phyloP scores from a whole-genome alignment of 1,140 invertebrate species.

The Drosophila nebulosa region DNA sequence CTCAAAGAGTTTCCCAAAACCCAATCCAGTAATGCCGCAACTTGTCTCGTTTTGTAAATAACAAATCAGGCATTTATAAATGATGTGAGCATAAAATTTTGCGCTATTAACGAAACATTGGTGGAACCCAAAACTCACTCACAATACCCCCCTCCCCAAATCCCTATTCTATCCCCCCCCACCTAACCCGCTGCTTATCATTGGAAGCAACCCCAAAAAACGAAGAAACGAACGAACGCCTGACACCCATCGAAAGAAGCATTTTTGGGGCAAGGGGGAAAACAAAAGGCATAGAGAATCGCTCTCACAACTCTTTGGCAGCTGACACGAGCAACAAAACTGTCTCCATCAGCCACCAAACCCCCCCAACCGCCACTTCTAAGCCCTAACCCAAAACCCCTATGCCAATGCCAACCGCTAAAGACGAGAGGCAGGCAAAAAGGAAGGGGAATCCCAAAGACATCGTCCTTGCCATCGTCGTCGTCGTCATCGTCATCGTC shows the following conservation, averaged over 20 bases:
- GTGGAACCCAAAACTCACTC: background rate
- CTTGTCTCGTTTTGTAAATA: constrained; percentile 80
- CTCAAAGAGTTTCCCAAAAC: constrained; percentile 7
- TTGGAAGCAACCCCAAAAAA: background rate
- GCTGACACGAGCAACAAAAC: constrained; percentile 47
- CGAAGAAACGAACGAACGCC: background rate
- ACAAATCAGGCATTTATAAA: constrained; percentile 81
- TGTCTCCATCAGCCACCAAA: constrained; percentile 31
- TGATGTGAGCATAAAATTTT: constrained; percentile 79
- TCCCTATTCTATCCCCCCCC: too few species aligned
- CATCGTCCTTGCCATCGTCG: constrained; percentile 15
- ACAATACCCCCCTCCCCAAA: background rate
- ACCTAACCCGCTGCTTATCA: too few species aligned
- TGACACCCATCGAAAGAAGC: background rate
- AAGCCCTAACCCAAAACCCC: too few species aligned
- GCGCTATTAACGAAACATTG: constrained; percentile 27
- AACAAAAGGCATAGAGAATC: constrained; percentile 39
- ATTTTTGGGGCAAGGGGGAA: constrained; percentile 33
- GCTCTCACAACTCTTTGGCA: constrained; percentile 57
- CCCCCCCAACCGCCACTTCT: background rate
- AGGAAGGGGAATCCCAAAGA: constrained; percentile 11
- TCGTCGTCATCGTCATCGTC: background rate
- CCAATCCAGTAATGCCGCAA: constrained; percentile 68
- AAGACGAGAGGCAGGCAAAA: background rate
- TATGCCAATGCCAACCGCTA: background rate